These are phyloP conservation scores for Teinopalpus imperialis DNA, from an alignment of 2,888 invertebrate genomes.

Conservation along the genomic window DNA sequence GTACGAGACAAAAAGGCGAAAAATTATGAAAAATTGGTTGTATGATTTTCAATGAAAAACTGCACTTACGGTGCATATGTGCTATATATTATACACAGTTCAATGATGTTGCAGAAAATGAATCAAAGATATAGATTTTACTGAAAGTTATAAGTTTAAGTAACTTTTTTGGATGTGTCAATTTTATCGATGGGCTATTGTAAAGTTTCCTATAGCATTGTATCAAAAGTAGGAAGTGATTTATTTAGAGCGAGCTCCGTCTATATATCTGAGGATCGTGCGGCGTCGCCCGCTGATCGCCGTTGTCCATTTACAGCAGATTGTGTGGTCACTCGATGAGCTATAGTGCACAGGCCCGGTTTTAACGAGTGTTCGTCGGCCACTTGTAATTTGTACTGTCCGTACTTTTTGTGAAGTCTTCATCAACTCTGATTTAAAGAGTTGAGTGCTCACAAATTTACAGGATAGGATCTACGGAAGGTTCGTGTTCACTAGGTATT, in stretches of 20 bases:
- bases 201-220: slow-evolving; percentile 44
- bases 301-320: slow-evolving; percentile 54
- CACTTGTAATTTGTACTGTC: slow-evolving; percentile 38
- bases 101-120: no score
- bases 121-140: no score
- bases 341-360: slow-evolving; percentile 37
- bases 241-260: slow-evolving; percentile 66
- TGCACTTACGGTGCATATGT: no score
- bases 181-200: slow-evolving; percentile 5
- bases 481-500: no score
- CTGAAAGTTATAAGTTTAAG: no score
- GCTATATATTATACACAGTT: no score
- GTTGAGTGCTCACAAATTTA: background rate
- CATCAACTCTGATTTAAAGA: slow-evolving; percentile 1
- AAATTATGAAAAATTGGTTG: no score
- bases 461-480: no score
- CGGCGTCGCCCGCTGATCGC: slow-evolving; percentile 47
- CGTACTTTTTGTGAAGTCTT: slow-evolving; percentile 11
- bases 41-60: no score
- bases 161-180: background rate
- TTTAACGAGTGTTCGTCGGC: slow-evolving; percentile 37
- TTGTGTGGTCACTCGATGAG: slow-evolving; percentile 50
- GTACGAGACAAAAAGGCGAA: no score
- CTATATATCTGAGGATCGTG: slow-evolving; percentile 73
- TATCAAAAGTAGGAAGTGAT: slow-evolving; percentile 74